A percentile compares a stretch with the other conserved stretches of the same genome.
Evolutionary conservation across 2,797 vertebrate genomes (phyloP).

Genomic region (Forpus xanthops): DNA sequence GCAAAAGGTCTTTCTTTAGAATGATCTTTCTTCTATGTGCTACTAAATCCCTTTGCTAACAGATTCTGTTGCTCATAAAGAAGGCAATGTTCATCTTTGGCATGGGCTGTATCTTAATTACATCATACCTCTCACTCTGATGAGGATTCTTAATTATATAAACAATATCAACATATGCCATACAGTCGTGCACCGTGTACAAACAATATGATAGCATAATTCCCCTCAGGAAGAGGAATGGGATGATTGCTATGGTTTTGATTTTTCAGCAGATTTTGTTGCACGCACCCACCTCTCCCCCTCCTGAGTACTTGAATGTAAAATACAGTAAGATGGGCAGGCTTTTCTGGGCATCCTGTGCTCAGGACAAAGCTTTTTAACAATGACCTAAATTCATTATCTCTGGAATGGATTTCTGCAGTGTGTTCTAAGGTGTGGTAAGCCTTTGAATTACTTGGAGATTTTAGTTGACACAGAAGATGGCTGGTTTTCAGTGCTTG

Average conservation of each 20-base stretch:
- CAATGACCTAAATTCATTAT: not conserved
- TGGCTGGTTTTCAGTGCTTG: not conserved
- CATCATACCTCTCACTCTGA: not conserved
- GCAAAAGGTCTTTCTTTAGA: not conserved
- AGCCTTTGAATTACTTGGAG: not conserved
- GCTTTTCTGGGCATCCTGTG: not conserved
- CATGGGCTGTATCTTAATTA: not conserved
- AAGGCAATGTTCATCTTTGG: not conserved
- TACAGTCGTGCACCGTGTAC: not conserved
- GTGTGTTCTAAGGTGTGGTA: not conserved
- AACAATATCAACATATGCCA: not conserved
- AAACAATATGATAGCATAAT: rapidly evolving
- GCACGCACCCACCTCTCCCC: rapidly evolving
- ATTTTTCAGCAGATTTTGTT: not conserved
- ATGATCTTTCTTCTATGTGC: not conserved
- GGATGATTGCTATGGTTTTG: not conserved
- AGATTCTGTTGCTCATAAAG: not conserved
- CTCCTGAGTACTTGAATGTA: not conserved
- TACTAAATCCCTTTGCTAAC: not conserved
- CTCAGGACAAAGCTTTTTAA: not conserved
- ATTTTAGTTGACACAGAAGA: not conserved
- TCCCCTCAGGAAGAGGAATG: not conserved
- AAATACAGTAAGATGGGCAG: not conserved
- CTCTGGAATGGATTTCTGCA: not conserved
- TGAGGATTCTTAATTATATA: not conserved